Percentiles rank a stretch among this genome's conserved stretches.
Conservation (phyloP, 2,113 vertebrate species). For the Petaurus breviceps region DNA sequence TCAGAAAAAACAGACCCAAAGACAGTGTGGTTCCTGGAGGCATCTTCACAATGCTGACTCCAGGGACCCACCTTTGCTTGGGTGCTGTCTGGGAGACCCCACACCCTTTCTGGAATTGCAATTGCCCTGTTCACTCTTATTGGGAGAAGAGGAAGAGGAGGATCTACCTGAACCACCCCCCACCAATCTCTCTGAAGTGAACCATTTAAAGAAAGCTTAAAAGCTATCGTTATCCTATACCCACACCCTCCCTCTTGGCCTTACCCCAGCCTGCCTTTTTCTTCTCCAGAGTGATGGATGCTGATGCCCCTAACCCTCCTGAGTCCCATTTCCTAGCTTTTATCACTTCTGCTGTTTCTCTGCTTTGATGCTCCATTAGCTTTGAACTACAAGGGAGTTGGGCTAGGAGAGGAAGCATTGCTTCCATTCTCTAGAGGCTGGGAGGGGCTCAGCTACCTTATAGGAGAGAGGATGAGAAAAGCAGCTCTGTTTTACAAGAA, state of each 20-base stretch:
- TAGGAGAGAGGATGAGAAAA: constrained; percentile 4
- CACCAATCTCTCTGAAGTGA: neutral
- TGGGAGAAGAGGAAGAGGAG: neutral
- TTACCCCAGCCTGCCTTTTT: neutral
- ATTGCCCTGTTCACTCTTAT: neutral
- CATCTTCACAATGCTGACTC: neutral
- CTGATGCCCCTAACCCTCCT: constrained; percentile 23
- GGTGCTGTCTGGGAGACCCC: neutral
- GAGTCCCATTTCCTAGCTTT: neutral
- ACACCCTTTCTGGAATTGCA: neutral
- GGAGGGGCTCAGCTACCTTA: constrained; percentile 5
- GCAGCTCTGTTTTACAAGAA: constrained; percentile 1
- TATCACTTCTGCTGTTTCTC: constrained; percentile 6
- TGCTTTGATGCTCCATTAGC: constrained; percentile 29
- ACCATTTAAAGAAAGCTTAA: neutral
- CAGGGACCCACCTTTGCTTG: neutral
- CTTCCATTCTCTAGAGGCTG: constrained; percentile 24
- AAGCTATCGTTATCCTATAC: neutral
- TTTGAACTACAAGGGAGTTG: neutral
- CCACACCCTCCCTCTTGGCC: neutral
- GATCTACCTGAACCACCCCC: neutral
- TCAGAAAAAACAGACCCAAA: neutral
- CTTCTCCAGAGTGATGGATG: constrained; percentile 9
- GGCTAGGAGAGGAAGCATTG: neutral
- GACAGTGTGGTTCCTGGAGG: neutral